These are phyloP conservation scores for Anoplopoma fimbria DNA, from an alignment of 2,113 vertebrate species.

Conservation along the genomic window DNA sequence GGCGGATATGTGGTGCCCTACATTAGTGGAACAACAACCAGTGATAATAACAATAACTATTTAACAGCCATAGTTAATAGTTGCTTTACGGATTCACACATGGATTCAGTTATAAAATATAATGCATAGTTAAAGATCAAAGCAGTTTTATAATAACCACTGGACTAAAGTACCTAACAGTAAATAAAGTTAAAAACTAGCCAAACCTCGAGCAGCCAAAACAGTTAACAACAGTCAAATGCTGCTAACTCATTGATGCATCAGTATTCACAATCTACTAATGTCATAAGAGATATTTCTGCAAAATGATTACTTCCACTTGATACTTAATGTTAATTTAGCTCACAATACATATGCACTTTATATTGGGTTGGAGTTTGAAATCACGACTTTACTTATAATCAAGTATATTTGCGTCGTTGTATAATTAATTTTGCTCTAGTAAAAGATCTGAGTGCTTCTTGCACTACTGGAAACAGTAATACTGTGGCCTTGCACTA, in stretches of 20 bases:
- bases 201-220: background rate
- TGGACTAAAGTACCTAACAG: background rate
- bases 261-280: background rate
- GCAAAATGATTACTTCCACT: background rate
- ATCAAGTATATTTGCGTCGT: background rate
- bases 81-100: background rate
- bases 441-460: background rate
- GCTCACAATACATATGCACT: background rate
- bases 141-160: background rate
- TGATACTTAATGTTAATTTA: background rate
- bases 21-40: conserved; percentile 31
- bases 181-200: background rate
- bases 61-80: background rate
- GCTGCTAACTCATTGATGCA: background rate
- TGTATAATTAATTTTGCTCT: background rate
- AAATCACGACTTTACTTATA: background rate
- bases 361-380: background rate
- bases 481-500: background rate
- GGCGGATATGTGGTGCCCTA: conserved; percentile 1
- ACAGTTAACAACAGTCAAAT: background rate
- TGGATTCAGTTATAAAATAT: background rate
- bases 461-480: background rate
- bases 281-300: background rate
- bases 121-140: background rate
- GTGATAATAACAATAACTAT: background rate